These are phyloP conservation scores for Anguilla pacifica DNA, from an alignment of 2,797 vertebrate genomes.

Conservation along the genomic window DNA sequence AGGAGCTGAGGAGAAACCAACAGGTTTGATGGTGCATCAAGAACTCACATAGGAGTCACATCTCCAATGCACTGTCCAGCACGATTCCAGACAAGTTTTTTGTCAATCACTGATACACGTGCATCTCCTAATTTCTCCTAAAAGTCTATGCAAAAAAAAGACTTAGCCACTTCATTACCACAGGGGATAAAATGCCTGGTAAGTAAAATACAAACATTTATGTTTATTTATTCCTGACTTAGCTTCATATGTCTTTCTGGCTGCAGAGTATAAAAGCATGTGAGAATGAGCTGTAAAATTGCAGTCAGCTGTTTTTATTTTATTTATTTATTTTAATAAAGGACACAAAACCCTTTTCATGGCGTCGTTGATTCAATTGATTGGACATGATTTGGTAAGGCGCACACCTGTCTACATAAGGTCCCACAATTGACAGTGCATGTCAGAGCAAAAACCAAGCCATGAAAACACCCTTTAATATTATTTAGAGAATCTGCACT, in stretches of 20 bases:
- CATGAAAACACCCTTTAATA: too few relatives aligned
- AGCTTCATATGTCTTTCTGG: neutral
- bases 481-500: too few relatives aligned
- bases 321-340: neutral
- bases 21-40: neutral
- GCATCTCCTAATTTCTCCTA: neutral
- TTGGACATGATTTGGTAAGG: too few relatives aligned
- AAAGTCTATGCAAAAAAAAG: neutral
- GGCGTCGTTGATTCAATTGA: neutral
- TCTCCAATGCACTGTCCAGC: neutral
- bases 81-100: neutral
- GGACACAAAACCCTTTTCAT: neutral
- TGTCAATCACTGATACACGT: neutral
- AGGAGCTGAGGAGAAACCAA: conserved; percentile 76
- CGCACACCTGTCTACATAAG: too few relatives aligned
- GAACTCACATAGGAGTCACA: neutral
- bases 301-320: too few relatives aligned
- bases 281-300: too few relatives aligned
- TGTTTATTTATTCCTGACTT: neutral
- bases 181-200: neutral
- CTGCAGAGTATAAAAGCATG: too few relatives aligned
- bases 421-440: too few relatives aligned
- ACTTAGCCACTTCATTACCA: neutral
- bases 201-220: neutral
- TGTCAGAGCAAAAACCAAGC: too few relatives aligned